Evolutionary conservation across 2,113 vertebrate genomes (phyloP).

Genomic region (Cephalophus harveyi): DNA sequence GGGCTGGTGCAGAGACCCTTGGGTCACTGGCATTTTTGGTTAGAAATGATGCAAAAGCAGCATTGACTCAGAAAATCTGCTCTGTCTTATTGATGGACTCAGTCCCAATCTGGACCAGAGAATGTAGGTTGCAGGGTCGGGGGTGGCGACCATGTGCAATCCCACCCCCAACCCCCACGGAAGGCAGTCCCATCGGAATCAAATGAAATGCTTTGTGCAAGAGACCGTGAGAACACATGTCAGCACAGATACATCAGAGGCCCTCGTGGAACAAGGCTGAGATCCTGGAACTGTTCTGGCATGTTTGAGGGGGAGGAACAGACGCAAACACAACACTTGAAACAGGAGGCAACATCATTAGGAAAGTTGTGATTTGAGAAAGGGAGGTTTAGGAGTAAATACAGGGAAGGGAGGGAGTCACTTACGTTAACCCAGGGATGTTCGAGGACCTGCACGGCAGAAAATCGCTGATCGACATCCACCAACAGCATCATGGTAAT

Average conservation of each 20-base stretch:
- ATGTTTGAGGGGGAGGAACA: background rate
- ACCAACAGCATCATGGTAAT: constrained; percentile 95
- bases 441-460: constrained; percentile 93
- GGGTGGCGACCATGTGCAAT: too few relatives aligned
- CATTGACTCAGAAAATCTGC: background rate
- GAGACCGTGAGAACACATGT: background rate
- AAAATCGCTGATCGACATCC: constrained; percentile 91
- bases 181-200: background rate
- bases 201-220: background rate
- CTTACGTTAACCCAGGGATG: constrained; percentile 98
- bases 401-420: constrained; percentile 36
- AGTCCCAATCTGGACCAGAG: background rate
- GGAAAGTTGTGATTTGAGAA: background rate
- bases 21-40: background rate
- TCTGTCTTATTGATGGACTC: background rate
- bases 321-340: background rate
- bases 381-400: background rate
- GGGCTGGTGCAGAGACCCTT: background rate
- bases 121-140: accelerated
- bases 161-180: background rate
- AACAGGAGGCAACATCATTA: background rate
- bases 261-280: background rate
- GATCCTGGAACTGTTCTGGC: background rate
- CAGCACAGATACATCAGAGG: background rate
- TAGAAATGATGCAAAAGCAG: background rate